phyloP scores from a whole-genome alignment of 1,140 invertebrate genomes.

The Drosophila jambulina region DNA sequence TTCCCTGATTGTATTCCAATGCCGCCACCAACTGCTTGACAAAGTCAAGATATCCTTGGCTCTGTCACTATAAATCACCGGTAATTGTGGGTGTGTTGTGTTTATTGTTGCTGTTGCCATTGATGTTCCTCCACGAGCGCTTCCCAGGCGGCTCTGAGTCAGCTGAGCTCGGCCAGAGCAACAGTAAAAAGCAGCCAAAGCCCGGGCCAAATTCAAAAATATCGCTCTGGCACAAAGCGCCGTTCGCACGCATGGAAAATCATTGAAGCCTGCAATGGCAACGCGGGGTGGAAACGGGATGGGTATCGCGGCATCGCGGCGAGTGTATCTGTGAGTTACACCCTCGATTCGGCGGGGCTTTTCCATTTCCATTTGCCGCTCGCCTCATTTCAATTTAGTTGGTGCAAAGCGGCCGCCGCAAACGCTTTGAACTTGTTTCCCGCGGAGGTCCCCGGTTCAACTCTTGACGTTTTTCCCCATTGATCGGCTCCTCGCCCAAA shows the following conservation, averaged over 20 bases:
- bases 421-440: slow-evolving; percentile 82
- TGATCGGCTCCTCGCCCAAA: slow-evolving; percentile 56
- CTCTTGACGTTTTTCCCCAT: slow-evolving; percentile 52
- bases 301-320: slow-evolving; percentile 16
- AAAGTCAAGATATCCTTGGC: slow-evolving; percentile 17
- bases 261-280: slow-evolving; percentile 73
- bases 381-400: slow-evolving; percentile 82
- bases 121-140: slow-evolving; percentile 51
- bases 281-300: slow-evolving; percentile 8
- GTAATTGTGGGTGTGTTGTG: slow-evolving; percentile 66
- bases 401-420: slow-evolving; percentile 69
- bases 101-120: slow-evolving; percentile 51
- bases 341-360: slow-evolving; percentile 52
- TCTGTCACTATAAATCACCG: slow-evolving; percentile 26
- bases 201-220: slow-evolving; percentile 39
- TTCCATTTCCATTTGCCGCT: slow-evolving; percentile 71
- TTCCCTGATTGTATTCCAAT: slow-evolving; percentile 10
- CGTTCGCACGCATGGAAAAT: slow-evolving; percentile 80
- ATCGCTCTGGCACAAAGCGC: slow-evolving; percentile 38
- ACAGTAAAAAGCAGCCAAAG: neutral
- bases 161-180: slow-evolving; percentile 20
- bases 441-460: slow-evolving; percentile 45
- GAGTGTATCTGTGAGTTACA: slow-evolving; percentile 62
- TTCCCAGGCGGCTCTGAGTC: slow-evolving; percentile 49
- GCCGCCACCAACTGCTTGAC: slow-evolving; percentile 13